Evolutionary conservation across 2,113 vertebrate genomes (phyloP).

Genomic region (Paratilapia polleni): DNA sequence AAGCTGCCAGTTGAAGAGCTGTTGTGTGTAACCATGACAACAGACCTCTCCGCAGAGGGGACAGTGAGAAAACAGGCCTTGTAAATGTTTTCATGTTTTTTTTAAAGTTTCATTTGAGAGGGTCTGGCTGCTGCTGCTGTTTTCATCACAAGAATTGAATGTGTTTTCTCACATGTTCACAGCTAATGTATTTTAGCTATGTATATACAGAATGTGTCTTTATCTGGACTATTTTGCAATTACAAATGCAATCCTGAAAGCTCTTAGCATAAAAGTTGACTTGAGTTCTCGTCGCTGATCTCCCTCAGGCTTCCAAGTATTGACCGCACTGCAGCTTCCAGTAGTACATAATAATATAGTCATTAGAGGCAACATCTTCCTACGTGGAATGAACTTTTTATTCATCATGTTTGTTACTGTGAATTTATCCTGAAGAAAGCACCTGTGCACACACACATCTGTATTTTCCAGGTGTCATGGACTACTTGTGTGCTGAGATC

Average conservation of each 20-base stretch:
- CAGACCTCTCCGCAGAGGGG: conserved; percentile 53
- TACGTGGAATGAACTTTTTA: background rate
- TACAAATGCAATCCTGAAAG: background rate
- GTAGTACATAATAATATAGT: conserved; percentile 1
- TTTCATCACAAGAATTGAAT: background rate
- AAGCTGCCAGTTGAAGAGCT: conserved; percentile 91
- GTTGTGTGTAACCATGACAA: conserved; percentile 87
- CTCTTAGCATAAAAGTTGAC: background rate
- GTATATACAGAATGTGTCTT: background rate
- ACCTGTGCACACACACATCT: conserved; percentile 18
- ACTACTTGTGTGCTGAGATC: conserved; percentile 84
- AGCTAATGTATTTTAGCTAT: background rate
- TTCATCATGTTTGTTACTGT: background rate
- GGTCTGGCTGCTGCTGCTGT: background rate
- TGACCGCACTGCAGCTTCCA: conserved; percentile 55
- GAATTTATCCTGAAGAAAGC: background rate
- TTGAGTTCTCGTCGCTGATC: conserved; percentile 10
- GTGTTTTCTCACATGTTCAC: background rate
- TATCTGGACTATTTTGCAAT: background rate
- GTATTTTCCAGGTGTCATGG: conserved; percentile 76
- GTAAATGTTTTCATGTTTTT: background rate
- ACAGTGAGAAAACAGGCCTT: background rate
- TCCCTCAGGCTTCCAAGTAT: conserved; percentile 54
- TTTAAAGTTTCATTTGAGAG: background rate
- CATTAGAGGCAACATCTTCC: conserved; percentile 12